These are phyloP conservation scores for Urocyon cinereoargenteus DNA, from an alignment of 2,797 vertebrate species.

Conservation along the genomic window DNA sequence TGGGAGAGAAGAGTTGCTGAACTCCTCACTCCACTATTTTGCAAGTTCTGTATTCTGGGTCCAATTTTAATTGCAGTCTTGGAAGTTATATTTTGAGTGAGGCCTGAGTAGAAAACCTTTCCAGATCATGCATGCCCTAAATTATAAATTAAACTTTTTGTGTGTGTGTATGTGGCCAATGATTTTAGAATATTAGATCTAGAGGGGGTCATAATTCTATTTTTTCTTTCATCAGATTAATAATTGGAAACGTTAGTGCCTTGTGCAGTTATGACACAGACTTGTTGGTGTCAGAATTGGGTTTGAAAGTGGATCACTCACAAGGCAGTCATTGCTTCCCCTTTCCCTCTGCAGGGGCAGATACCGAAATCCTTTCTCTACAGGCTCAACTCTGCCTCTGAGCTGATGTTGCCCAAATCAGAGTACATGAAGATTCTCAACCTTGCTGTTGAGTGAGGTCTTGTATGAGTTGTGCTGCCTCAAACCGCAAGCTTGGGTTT, in stretches of 20 bases:
- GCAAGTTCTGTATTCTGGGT: not conserved
- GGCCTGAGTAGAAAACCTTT: not conserved
- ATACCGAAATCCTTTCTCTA: not conserved
- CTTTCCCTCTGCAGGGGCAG: not conserved
- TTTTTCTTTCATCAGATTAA: not conserved
- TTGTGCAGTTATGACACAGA: not conserved
- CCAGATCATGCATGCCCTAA: not conserved
- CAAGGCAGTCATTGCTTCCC: not conserved
- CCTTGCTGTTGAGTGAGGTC: not conserved
- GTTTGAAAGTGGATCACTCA: not conserved
- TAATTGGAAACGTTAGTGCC: not conserved
- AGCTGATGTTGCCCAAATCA: not conserved
- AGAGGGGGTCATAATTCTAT: not conserved
- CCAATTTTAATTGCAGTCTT: conserved; percentile 45
- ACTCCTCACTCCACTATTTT: not conserved
- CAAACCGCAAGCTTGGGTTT: not conserved
- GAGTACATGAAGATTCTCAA: not conserved
- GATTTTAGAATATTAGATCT: conserved; percentile 18
- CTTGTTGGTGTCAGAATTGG: not conserved
- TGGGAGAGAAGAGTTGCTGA: not conserved
- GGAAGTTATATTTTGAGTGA: conserved; percentile 12
- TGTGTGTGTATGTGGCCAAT: not conserved
- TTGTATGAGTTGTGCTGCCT: not conserved
- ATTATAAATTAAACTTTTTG: not conserved
- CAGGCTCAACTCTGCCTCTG: not conserved